Conservation (phyloP, 1,140 invertebrate genomes). For the Dinothrombium tinctorium region DNA sequence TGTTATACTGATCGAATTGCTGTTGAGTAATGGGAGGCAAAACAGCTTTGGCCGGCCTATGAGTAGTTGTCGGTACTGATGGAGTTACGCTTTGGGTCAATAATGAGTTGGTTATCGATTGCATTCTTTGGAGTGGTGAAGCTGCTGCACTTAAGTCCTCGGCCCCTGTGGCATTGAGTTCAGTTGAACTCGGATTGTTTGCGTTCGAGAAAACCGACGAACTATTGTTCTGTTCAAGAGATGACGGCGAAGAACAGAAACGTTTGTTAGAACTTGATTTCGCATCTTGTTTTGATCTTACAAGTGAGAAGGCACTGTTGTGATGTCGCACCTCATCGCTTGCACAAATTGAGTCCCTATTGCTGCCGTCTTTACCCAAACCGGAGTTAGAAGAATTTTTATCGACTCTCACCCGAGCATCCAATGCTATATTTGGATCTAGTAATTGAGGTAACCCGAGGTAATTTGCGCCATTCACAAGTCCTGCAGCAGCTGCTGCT, state of each 20-base stretch:
- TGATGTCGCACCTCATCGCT: no score
- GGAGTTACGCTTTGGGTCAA: constrained; percentile 52
- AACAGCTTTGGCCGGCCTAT: constrained; percentile 63
- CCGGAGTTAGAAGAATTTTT: no score
- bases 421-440: neutral
- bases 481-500: constrained; percentile 18
- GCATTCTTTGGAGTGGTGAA: constrained; percentile 84
- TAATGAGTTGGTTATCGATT: constrained; percentile 84
- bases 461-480: constrained; percentile 38
- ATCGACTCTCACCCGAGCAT: neutral
- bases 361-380: constrained; percentile 2
- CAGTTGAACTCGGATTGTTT: neutral
- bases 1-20: constrained; percentile 94
- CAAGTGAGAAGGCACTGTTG: constrained; percentile 56
- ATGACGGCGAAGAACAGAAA: neutral
- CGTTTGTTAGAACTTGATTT: neutral
- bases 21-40: constrained; percentile 94
- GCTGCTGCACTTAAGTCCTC: constrained; percentile 12
- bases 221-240: neutral
- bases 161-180: neutral
- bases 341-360: no score
- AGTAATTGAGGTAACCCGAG: constrained; percentile 29
- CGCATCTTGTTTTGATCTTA: constrained; percentile 46
- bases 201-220: neutral
- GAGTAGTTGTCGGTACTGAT: constrained; percentile 15